Evolutionary conservation across 2,797 vertebrate species (phyloP), one percentile per base, ranked within the genome.

Genomic region (Myripristis jacobus): DNA sequence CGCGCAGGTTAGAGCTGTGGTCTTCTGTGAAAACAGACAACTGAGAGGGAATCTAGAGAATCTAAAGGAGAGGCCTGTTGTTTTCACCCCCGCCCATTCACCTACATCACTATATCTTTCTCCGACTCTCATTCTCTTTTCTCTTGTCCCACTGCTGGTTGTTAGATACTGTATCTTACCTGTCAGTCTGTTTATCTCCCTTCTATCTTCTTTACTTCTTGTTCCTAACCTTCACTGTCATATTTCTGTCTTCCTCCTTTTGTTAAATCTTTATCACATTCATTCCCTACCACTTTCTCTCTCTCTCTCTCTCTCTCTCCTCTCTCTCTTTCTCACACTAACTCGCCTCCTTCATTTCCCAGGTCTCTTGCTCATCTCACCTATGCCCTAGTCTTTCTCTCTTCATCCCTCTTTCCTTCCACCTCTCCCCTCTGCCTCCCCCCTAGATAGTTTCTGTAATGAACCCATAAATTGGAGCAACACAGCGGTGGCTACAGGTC

Each of bases 381-480:
- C 44, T 38, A 21, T 6, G 74, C 74, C 73, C 66, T 76, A 36
- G 36, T 74, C 77, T 75, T 67, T 84, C 68, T 70, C 68, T 70
- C 80, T 74, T 70, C 73, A 80, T 73, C 67, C 70, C 78, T 59
- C 68, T 77, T 75, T 80, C 67, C 57, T 64, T 67, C 65, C 69
- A 80, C 81, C 82, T 84, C 75, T 68, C 61, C 59, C 61, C 57
- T 67, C 62, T 79, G 62, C 47, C 55, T 29, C 21, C 13, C 50
- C 57, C 36, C 61, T 16, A 80, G 81, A 87, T 79, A 81, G 92
- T 91, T 92, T 88, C 78, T 88, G 89, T 96, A 95, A 96, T 88
- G 92, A 95, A 94, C 88, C 90, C 92, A 93, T 92, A 92, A 94
- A 93, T 94, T 94, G 88, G 85, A 93, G 91, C 92, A 92, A 91